A percentile compares a stretch with the other conserved stretches of the same genome.
Evolutionary conservation across 2,113 vertebrate species (phyloP).

Genomic region (Sula dactylatra): DNA sequence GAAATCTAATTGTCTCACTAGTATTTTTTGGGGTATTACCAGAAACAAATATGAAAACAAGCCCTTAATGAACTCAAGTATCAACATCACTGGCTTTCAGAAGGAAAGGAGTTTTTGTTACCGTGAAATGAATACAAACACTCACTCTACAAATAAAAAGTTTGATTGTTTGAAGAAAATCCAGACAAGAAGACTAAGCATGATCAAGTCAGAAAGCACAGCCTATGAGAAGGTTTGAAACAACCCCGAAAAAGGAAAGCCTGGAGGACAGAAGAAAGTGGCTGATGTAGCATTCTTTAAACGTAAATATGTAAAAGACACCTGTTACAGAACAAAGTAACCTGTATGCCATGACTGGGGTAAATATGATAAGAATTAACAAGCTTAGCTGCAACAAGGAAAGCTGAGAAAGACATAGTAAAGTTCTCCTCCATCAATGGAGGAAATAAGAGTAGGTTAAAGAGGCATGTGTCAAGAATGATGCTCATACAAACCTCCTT

Average conservation of each 20-base stretch:
- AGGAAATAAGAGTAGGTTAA: background rate
- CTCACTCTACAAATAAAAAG: background rate
- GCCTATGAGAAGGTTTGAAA: background rate
- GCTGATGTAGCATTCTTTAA: background rate
- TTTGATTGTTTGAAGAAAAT: background rate
- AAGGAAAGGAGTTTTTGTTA: background rate
- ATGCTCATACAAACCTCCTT: background rate
- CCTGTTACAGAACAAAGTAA: background rate
- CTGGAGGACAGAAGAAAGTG: background rate
- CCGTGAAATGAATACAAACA: background rate
- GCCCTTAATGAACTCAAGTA: background rate
- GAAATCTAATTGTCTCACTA: background rate
- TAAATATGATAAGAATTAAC: background rate
- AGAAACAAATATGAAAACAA: background rate
- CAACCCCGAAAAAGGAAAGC: background rate
- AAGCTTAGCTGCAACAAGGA: background rate
- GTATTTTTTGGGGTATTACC: background rate
- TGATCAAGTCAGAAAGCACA: background rate
- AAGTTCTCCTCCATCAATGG: background rate
- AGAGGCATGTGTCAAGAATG: background rate
- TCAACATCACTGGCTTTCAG: background rate
- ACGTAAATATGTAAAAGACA: background rate
- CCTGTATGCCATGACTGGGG: background rate
- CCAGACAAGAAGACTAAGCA: background rate
- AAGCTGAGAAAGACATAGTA: background rate